Conservation (phyloP, 2,797 vertebrate genomes). For the Enteromius argenteus region DNA sequence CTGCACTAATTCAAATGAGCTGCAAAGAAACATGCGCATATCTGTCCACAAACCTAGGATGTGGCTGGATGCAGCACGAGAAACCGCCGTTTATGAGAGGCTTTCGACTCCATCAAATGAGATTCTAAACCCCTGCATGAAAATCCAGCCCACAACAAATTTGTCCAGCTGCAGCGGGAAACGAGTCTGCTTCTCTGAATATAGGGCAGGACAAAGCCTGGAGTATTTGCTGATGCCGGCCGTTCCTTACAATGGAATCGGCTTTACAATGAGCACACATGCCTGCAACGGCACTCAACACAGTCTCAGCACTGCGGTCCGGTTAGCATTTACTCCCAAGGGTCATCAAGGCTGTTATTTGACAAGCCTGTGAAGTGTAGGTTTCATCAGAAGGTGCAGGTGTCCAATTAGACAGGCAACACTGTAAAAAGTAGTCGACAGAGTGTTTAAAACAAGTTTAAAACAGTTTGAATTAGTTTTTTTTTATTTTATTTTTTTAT, state of each 20-base stretch:
- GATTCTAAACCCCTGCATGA: slow-evolving; percentile 27
- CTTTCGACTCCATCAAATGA: slow-evolving; percentile 8
- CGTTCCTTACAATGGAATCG: slow-evolving; percentile 51
- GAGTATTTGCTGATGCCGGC: slow-evolving; percentile 60
- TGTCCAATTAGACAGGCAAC: neutral
- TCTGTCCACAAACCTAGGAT: slow-evolving; percentile 6
- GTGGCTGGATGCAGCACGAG: slow-evolving; percentile 19
- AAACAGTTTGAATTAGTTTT: neutral
- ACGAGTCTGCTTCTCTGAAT: slow-evolving; percentile 37
- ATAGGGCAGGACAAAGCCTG: slow-evolving; percentile 28
- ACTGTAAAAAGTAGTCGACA: neutral
- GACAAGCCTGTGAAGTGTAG: neutral
- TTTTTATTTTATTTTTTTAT: too few species aligned
- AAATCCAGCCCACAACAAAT: slow-evolving; percentile 48
- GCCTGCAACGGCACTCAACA: slow-evolving; percentile 5
- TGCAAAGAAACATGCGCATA: neutral
- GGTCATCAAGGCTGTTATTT: neutral
- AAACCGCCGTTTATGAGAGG: slow-evolving; percentile 39
- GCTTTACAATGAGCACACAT: slow-evolving; percentile 46
- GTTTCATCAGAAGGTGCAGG: slow-evolving; percentile 7
- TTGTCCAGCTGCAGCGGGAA: slow-evolving; percentile 48
- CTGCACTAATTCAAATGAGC: neutral
- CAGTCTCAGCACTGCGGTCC: neutral
- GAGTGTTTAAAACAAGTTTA: neutral
- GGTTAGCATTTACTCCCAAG: neutral